Base-by-base conservation (phyloP, 2,113 vertebrate species). In the Prolemur simus region DNA sequence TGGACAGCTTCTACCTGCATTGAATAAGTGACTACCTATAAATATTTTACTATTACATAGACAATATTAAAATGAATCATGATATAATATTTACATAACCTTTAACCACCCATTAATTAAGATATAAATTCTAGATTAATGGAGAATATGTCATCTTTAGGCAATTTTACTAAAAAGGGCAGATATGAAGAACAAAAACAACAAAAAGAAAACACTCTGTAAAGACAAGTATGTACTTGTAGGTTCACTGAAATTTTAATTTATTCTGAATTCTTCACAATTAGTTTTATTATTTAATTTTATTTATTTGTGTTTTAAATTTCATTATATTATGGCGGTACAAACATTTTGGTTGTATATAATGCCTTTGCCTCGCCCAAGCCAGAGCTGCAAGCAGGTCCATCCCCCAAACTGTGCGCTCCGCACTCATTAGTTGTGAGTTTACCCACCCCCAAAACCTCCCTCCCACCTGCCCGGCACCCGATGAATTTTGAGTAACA, bases 181-280 rank as follows among this genome's bases (percentile, higher is more conserved):
- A 71, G 37, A 56, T 39, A 89, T 37, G 45, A 96, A 77, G 58
- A 96, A 58, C 25, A 94, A 96, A 54, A 96, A 80, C 21, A 54
- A 54, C 17, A 63, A 80, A 27, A 82, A 97, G 84, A 87, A 66
- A 69, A 32, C 11, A 63, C 10, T 73, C 25, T 83, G 10, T 95
- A 63, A 83, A 97, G 86, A 73, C 68, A 98, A 90, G 83, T 96
- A 87, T 97, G 56, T 81, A 64, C 58, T 96, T 88, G 18, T 34
- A 66, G 23, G 14, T 94, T 93, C 56, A 83, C 54, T 97, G 94
- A 97, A 95, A 97, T 98, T 96, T 96, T 96, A 98, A 96, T 97
- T 85, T 95, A 37, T 93, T 90, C 20, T 15, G 25, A 96, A 96
- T 94, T 96, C 66, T 63, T 63, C 60, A 29, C 60, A 63, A 25